phyloP scores from a whole-genome alignment of 2,113 vertebrate genomes.

The Passer domesticus region DNA sequence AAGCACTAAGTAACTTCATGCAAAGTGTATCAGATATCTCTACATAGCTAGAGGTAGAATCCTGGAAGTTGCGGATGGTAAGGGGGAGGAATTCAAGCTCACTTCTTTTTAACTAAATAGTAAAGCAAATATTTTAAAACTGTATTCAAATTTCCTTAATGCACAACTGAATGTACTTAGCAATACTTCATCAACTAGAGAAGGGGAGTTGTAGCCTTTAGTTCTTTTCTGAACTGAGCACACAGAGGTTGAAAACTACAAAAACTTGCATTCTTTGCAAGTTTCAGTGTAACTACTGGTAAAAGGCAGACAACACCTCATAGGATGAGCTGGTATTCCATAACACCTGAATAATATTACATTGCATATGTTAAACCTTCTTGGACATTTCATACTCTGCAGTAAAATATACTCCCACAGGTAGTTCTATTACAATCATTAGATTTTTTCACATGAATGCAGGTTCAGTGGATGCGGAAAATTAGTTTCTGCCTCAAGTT shows the following conservation, averaged over 20 bases:
- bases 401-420: conserved; percentile 2
- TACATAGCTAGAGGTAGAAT: neutral
- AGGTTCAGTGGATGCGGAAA: neutral
- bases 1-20: neutral
- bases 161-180: neutral
- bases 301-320: neutral
- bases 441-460: conserved; percentile 41
- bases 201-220: neutral
- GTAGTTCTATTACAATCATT: conserved; percentile 31
- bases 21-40: neutral
- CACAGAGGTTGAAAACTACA: neutral
- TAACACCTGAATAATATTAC: neutral
- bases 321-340: neutral
- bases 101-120: neutral
- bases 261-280: neutral
- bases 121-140: neutral
- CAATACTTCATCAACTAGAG: neutral
- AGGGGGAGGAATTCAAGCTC: neutral
- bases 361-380: neutral
- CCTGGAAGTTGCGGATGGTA: too few relatives aligned
- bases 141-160: neutral
- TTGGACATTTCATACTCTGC: neutral
- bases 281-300: neutral
- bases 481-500: conserved; percentile 39
- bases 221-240: neutral